These are phyloP conservation scores for Caenorhabditis elegans DNA, from an alignment of 1,140 invertebrate species.

Conservation along the genomic window DNA sequence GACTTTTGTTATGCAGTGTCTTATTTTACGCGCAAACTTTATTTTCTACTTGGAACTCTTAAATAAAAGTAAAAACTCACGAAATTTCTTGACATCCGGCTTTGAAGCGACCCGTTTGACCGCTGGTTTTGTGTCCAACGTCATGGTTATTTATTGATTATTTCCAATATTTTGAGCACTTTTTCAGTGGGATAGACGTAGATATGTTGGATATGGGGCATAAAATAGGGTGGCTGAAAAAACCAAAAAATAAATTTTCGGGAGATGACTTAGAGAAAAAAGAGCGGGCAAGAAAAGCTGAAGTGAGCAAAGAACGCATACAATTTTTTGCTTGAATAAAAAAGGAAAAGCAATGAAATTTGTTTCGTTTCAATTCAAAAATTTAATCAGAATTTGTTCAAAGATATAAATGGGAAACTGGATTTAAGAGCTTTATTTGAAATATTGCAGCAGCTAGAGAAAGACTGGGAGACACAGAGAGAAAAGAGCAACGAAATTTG, in stretches of 20 bases:
- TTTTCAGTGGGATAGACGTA: too few relatives aligned
- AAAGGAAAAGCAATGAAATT: neutral
- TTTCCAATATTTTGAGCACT: neutral
- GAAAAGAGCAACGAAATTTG: neutral
- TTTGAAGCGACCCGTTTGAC: neutral
- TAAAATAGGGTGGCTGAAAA: neutral
- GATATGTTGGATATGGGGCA: neutral
- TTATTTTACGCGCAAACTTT: too few relatives aligned
- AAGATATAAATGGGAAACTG: too few relatives aligned
- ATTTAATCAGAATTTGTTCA: neutral
- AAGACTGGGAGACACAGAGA: too few relatives aligned
- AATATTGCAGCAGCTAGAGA: too few relatives aligned
- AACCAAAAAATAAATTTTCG: neutral
- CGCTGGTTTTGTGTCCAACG: neutral
- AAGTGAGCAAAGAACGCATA: constrained; percentile 6
- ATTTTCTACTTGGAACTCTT: too few relatives aligned
- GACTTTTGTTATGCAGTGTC: too few relatives aligned
- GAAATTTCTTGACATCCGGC: neutral
- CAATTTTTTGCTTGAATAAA: neutral
- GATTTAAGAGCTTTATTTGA: too few relatives aligned
- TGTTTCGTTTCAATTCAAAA: neutral
- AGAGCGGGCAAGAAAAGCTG: neutral
- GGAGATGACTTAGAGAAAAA: neutral
- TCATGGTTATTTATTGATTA: neutral
- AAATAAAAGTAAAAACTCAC: neutral